A percentile compares a stretch with the other conserved stretches of the same genome.
Conservation (phyloP, 2,888 invertebrate genomes). For the Schrankia costaestrigalis region DNA sequence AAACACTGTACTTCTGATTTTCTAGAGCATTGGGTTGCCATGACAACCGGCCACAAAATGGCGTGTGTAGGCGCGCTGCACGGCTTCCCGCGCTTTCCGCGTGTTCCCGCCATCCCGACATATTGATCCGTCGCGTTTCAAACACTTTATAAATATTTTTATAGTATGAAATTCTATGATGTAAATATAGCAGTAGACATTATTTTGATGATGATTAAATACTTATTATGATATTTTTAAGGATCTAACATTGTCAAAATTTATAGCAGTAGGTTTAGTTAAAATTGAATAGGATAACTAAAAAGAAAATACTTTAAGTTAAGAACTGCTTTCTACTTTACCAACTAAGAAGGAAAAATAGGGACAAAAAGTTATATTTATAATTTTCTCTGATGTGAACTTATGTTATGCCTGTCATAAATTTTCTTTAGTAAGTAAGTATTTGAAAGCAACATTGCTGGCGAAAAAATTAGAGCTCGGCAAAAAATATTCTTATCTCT, state of each 20-base stretch:
- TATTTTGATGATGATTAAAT: neutral
- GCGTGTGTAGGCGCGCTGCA: conserved; percentile 30
- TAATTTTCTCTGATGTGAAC: too few species aligned
- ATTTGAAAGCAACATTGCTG: too few species aligned
- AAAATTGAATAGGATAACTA: too few species aligned
- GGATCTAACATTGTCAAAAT: too few species aligned
- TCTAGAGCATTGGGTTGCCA: conserved; percentile 42
- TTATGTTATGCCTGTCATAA: too few species aligned
- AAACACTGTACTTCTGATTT: neutral
- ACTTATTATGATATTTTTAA: too few species aligned
- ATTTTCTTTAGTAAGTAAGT: too few species aligned
- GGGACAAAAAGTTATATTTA: too few species aligned
- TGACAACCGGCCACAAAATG: conserved; percentile 51
- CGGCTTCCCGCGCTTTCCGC: conserved; percentile 57
- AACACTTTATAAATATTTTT: conserved; percentile 22
- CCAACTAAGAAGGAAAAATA: too few species aligned
- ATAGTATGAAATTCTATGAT: conserved; percentile 10
- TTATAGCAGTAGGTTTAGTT: too few species aligned
- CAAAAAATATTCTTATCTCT: conserved; percentile 7
- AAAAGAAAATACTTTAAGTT: too few species aligned
- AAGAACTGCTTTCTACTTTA: too few species aligned
- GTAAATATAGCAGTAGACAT: neutral
- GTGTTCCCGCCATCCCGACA: conserved; percentile 40
- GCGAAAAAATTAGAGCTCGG: conserved; percentile 3
- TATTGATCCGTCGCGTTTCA: conserved; percentile 54